Evolutionary conservation across 2,888 invertebrate genomes (phyloP).

Genomic region (Priocnemis perturbator): DNA sequence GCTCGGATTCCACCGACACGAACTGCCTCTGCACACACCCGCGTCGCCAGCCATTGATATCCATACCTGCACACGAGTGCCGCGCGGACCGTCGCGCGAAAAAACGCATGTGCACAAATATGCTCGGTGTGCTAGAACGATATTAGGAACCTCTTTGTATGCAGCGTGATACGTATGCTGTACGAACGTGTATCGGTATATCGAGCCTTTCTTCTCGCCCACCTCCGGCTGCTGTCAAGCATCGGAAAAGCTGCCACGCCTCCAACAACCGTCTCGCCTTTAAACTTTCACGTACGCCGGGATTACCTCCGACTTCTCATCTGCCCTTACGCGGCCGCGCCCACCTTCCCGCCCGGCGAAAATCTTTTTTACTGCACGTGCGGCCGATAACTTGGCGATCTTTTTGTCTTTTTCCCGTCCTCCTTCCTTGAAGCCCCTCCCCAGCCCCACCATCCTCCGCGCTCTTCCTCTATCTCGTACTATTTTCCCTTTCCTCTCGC

Average conservation of each 20-base stretch:
- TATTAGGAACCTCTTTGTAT: constrained; percentile 66
- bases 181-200: constrained; percentile 40
- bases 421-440: constrained; percentile 23
- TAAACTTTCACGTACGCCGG: constrained; percentile 31
- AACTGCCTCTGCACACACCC: neutral
- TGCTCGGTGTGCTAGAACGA: constrained; percentile 42
- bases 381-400: constrained; percentile 40
- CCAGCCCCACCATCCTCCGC: constrained; percentile 10
- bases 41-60: too few relatives aligned
- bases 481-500: too few relatives aligned
- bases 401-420: neutral
- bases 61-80: too few relatives aligned
- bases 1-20: neutral
- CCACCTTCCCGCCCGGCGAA: neutral
- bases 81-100: neutral
- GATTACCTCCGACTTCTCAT: constrained; percentile 22
- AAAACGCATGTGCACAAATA: constrained; percentile 1
- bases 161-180: constrained; percentile 60
- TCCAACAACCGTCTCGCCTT: constrained; percentile 27
- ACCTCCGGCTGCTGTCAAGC: constrained; percentile 23
- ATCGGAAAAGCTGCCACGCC: constrained; percentile 7
- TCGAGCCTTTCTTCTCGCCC: constrained; percentile 35
- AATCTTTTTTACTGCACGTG: constrained; percentile 46
- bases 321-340: constrained; percentile 9
- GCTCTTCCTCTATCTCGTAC: neutral